Evolutionary conservation across 1,140 invertebrate genomes (phyloP), one percentile per base, ranked within the genome.

Genomic region (Calliopsis andreniformis): DNA sequence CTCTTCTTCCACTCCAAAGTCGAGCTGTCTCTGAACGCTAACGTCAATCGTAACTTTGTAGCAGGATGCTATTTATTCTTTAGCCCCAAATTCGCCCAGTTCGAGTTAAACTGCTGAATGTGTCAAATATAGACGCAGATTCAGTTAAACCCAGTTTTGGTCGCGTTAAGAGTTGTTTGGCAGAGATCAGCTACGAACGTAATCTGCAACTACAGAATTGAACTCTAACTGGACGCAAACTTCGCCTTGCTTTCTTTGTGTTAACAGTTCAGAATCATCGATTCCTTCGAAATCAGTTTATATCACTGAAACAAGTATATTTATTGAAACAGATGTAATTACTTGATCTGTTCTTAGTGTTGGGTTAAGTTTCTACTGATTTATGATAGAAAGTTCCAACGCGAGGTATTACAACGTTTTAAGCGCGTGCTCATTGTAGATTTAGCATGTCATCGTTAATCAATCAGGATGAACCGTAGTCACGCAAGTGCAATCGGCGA

Each of bases 351-450:
- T 62, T 62, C 68, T n/a, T 10, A 28, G 39, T 32, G n/a, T 30
- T 61, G 18, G n/a, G n/a, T 39, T 5, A 49, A 59, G 28, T 49
- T 43, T 61, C 45, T n/a, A 30, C 55, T 82, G 80, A 83, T 79
- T 83, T 75, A 75, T 56, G 69, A 53, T 80, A 75, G 70, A 80
- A 80, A 83, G 80, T 78, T 64, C 39, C 63, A 43, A 5, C 61
- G 12, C 25, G 25, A 69, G 64, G 70, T 64, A 78, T 43, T 71
- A 75, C 62, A 76, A 53, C 47, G 78, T 53, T 76, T 64, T 80
- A 69, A 80, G 79, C 70, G 63, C 79, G 69, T 62, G 78, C 78
- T 59, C 28, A 62, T n/a, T 42, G 68, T 47, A 69, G 67, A 78
- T 47, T 42, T 71, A 51, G 49, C 32, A n/a, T 49, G 71, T 56